Evolutionary conservation across 92 coral and sea anemone species (phyloP).

Genomic region (Bergia puertoricense): DNA sequence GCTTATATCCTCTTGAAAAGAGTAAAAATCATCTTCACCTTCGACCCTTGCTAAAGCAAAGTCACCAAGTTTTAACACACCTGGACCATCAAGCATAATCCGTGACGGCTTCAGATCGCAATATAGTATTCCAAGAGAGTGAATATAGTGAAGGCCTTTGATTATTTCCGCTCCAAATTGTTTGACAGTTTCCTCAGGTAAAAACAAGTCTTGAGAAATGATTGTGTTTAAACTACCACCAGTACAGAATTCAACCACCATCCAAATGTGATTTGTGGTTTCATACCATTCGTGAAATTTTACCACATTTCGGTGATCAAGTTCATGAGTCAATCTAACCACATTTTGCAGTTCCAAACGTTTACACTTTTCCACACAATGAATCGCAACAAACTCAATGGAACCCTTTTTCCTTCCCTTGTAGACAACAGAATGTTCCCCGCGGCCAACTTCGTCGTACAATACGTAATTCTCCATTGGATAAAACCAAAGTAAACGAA

Average conservation of each 20-base stretch:
- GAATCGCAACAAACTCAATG: constrained; percentile 96
- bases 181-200: constrained; percentile 83
- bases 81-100: constrained; percentile 91
- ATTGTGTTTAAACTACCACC: constrained; percentile 81
- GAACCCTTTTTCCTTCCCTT: constrained; percentile 98
- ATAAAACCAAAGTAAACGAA: background rate
- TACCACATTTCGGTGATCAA: constrained; percentile 89
- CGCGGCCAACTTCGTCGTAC: constrained; percentile 97
- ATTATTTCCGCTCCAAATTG: constrained; percentile 80
- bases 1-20: constrained; percentile 44
- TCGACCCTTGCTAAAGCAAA: constrained; percentile 92
- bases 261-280: constrained; percentile 99
- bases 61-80: constrained; percentile 84
- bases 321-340: constrained; percentile 93
- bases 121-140: constrained; percentile 84
- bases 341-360: constrained; percentile 92
- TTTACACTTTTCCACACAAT: constrained; percentile 94
- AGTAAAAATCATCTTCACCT: constrained; percentile 87
- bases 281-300: constrained; percentile 97
- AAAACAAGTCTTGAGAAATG: constrained; percentile 74
- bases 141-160: constrained; percentile 79
- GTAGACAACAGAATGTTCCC: constrained; percentile 91
- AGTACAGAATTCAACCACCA: constrained; percentile 97
- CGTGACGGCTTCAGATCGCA: constrained; percentile 91
- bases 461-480: constrained; percentile 95